A percentile compares a stretch with the other conserved stretches of the same genome.
Evolutionary conservation across 2,113 vertebrate genomes (phyloP).

Genomic region (Heterotilapia buettikoferi): DNA sequence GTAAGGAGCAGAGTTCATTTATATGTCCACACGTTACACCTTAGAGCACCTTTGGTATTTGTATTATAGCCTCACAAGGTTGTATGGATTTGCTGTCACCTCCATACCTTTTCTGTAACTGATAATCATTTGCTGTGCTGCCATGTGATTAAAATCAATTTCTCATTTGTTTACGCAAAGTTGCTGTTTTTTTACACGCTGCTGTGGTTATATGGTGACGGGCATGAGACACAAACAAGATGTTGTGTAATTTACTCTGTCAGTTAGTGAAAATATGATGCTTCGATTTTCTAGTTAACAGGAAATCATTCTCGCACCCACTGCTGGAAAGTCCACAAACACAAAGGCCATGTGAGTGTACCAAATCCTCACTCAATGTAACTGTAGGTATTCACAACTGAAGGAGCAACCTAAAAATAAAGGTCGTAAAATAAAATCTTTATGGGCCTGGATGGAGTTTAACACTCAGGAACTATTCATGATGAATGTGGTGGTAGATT

Average conservation of each 20-base stretch:
- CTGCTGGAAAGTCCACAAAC: neutral
- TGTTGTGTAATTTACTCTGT: neutral
- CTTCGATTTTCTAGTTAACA: slow-evolving; percentile 4
- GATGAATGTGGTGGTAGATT: neutral
- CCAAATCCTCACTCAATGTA: neutral
- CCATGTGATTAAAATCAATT: slow-evolving; percentile 34
- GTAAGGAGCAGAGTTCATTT: neutral
- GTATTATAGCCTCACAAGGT: neutral
- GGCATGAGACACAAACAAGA: neutral
- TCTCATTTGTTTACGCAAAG: neutral
- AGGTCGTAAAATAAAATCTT: neutral
- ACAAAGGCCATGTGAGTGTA: neutral
- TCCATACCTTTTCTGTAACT: slow-evolving; percentile 7
- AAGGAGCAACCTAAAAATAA: neutral
- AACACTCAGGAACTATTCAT: neutral
- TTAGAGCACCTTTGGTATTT: neutral
- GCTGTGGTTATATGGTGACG: neutral
- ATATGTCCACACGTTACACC: neutral
- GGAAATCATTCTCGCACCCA: neutral
- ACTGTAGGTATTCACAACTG: neutral
- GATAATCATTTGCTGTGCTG: slow-evolving; percentile 20
- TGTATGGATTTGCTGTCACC: slow-evolving; percentile 34
- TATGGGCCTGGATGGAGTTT: neutral
- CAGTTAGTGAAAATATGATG: neutral
- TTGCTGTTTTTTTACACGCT: neutral